A percentile compares a stretch with the other conserved stretches of the same genome.
Evolutionary conservation across 92 coral and sea anemone genomes (phyloP).

Genomic region (Scolanthus callimorphus): DNA sequence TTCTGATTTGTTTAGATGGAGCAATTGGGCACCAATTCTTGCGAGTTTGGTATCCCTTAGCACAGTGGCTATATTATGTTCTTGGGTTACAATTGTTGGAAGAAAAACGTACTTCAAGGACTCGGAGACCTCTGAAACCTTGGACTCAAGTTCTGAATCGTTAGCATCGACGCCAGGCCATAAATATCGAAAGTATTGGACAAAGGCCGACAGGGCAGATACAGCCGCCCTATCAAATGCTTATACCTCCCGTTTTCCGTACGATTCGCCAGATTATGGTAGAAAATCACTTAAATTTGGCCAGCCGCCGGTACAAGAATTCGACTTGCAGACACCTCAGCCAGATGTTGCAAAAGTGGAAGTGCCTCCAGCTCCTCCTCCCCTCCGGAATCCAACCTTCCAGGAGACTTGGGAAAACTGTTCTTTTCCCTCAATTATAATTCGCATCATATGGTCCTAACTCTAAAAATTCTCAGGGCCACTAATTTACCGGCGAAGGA

Average conservation of each 20-base stretch:
- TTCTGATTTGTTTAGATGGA: too few species aligned
- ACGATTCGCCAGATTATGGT: conserved; percentile 50
- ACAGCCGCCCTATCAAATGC: conserved; percentile 47
- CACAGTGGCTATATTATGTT: conserved; percentile 66
- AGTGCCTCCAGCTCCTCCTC: conserved; percentile 84
- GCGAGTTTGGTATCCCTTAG: conserved; percentile 87
- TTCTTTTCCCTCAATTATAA: conserved; percentile 84
- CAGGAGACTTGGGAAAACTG: conserved; percentile 81
- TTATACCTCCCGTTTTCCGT: conserved; percentile 18
- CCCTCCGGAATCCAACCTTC: conserved; percentile 47
- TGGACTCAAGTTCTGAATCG: conserved; percentile 66
- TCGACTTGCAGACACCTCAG: conserved; percentile 76
- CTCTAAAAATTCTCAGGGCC: conserved; percentile 84
- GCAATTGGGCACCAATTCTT: conserved; percentile 43
- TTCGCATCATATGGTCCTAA: conserved; percentile 67
- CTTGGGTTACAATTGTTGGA: conserved; percentile 84
- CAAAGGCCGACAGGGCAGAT: conserved; percentile 34
- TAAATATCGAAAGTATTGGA: conserved; percentile 48
- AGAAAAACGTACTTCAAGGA: conserved; percentile 51
- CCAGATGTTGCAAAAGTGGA: conserved; percentile 57
- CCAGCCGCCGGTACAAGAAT: conserved; percentile 74
- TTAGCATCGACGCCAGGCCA: conserved; percentile 19
- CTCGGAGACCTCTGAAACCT: conserved; percentile 35
- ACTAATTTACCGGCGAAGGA: conserved; percentile 92
- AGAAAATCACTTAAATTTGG: conserved; percentile 71